These are phyloP conservation scores for Stigmatopora nigra DNA, from an alignment of 2,113 vertebrate genomes.

Conservation along the genomic window DNA sequence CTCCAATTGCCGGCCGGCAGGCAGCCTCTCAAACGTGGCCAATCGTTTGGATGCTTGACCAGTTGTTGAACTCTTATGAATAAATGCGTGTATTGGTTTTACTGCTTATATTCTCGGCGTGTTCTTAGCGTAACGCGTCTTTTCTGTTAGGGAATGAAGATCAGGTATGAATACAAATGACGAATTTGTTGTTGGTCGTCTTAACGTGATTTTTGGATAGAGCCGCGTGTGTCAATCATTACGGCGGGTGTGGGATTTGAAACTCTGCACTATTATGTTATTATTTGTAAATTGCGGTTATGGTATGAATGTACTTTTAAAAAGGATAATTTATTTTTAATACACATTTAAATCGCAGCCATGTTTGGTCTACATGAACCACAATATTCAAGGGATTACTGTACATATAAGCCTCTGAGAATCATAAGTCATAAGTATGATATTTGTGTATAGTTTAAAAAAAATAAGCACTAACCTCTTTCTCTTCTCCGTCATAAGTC, in stretches of 20 bases:
- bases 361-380: too few relatives aligned
- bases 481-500: constrained; percentile 89
- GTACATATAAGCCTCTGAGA: too few relatives aligned
- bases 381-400: too few relatives aligned
- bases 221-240: not conserved
- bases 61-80: not conserved
- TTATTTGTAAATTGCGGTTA: not conserved
- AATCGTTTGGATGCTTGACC: not conserved
- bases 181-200: not conserved
- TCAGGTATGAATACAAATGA: too few relatives aligned
- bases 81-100: not conserved
- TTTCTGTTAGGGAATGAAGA: not conserved
- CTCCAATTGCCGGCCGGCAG: not conserved
- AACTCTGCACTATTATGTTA: not conserved
- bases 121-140: not conserved
- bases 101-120: not conserved
- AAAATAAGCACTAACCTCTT: constrained; percentile 76
- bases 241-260: not conserved
- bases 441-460: constrained; percentile 7
- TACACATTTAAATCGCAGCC: too few relatives aligned
- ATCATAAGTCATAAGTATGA: constrained; percentile 25
- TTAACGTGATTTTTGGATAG: not conserved
- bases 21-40: not conserved
- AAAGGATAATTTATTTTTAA: too few relatives aligned
- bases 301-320: not conserved